Base-by-base conservation (phyloP, 2,113 vertebrate species). In the Notothenia coriiceps region DNA sequence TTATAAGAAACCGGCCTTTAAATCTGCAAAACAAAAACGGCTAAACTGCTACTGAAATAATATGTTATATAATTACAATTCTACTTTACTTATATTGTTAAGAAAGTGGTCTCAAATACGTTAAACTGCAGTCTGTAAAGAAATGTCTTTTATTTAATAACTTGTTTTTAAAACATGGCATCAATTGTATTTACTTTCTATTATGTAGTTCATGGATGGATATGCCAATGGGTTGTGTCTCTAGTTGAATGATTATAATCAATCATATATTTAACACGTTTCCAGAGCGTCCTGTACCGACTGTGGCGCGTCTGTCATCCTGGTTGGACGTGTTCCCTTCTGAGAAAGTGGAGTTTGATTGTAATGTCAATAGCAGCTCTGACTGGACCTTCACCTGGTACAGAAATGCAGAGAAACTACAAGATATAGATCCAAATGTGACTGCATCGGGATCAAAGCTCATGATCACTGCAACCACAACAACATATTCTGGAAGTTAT, bases 361-460 rank as follows among this genome's bases (percentile, higher is more conserved):
- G 89, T 66, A 0, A 0, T 0, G 4, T 89, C 50, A 2, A 3
- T 10, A 25, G 5, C 51, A 77, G 70, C 69, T 60, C 66, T 4
- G 75, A 83, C 46, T 88, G 88, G 90, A 85, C 0, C 22, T 66
- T 90, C 70, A 65, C 0, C 49, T 94, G 91, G 91, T 33, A 63
- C 57, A 84, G 18, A 68, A 0, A 81, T 33, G 13, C 8, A 10
- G 3, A 17, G 8, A 0, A 4, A 0, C 0, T 87, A 18, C 2
- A 12, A 12, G 9, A 0, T 10, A 0, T 13, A n/a, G 52, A 66
- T 43, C 0, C 54, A 52, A 47, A 69, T 44, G 2, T 82, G 15
- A 52, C 54, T 35, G 1, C 4, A 13, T 43, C 82, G 0, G 2
- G 46, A 6, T 77, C 60, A 0, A 7, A 46, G 6, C 82, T 91